A percentile compares a stretch with the other conserved stretches of the same genome.
These are phyloP conservation scores for Agrochola circellaris DNA, from an alignment of 2,888 invertebrate species.

Conservation along the genomic window DNA sequence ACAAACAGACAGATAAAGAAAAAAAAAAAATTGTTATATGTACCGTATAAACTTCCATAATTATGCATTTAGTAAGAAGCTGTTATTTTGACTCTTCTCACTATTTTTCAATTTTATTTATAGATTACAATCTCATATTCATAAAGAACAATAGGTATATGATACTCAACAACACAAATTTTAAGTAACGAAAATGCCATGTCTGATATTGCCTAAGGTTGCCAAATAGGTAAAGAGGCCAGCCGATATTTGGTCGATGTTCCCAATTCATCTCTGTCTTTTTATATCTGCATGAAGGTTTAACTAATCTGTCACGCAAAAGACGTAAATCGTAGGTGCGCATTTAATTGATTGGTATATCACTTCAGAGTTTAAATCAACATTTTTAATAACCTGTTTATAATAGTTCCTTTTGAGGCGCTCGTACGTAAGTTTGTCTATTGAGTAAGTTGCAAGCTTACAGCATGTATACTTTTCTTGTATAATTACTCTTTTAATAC, in stretches of 20 bases:
- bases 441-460: conserved; percentile 31
- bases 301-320: conserved; percentile 37
- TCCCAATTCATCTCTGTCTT: conserved; percentile 25
- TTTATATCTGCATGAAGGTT: neutral
- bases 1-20: too few relatives aligned
- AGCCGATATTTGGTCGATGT: conserved; percentile 19
- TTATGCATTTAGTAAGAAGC: too few relatives aligned
- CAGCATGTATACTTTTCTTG: neutral
- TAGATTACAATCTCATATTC: neutral
- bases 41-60: too few relatives aligned
- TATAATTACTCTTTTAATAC: neutral
- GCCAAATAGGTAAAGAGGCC: conserved; percentile 14
- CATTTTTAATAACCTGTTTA: conserved; percentile 66
- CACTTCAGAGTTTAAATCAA: conserved; percentile 62
- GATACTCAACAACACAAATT: neutral
- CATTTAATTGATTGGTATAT: conserved; percentile 54
- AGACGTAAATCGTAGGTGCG: conserved; percentile 42
- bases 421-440: conserved; percentile 51
- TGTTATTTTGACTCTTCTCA: too few relatives aligned
- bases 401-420: conserved; percentile 50
- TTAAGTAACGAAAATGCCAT: conserved; percentile 7
- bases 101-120: too few relatives aligned
- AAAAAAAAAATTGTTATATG: too few relatives aligned
- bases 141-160: neutral
- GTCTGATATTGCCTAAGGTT: neutral